A percentile compares a stretch with the other conserved stretches of the same genome.
These are phyloP conservation scores for Pocota personata DNA, from an alignment of 2,888 invertebrate genomes.

Conservation along the genomic window DNA sequence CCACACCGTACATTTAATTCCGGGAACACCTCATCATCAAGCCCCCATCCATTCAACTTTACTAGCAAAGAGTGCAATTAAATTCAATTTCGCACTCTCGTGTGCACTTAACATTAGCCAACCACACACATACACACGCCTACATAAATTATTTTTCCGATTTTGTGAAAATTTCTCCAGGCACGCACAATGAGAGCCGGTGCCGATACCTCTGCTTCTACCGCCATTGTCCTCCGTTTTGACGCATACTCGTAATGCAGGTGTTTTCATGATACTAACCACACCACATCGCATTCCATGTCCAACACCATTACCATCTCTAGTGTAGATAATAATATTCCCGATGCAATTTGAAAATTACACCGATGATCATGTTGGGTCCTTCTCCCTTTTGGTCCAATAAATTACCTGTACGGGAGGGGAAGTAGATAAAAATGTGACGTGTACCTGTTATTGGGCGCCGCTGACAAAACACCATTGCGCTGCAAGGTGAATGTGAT, in stretches of 20 bases:
- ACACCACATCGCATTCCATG: constrained; percentile 1
- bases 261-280: constrained; percentile 40
- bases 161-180: constrained; percentile 61
- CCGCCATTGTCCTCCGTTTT: constrained; percentile 2
- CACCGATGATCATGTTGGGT: constrained; percentile 40
- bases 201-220: neutral
- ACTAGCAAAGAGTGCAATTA: constrained; percentile 56
- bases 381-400: constrained; percentile 10
- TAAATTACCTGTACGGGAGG: constrained; percentile 19
- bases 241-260: constrained; percentile 33
- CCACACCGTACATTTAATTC: neutral
- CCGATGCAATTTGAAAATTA: constrained; percentile 47
- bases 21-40: neutral
- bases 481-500: constrained; percentile 27
- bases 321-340: constrained; percentile 47
- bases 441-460: constrained; percentile 20
- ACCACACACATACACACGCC: constrained; percentile 33
- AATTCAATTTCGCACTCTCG: constrained; percentile 56
- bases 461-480: too few species aligned
- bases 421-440: neutral
- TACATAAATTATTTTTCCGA: constrained; percentile 63
- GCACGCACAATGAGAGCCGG: constrained; percentile 38
- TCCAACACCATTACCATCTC: constrained; percentile 18
- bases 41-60: constrained; percentile 9
- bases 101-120: constrained; percentile 54